phyloP scores from a whole-genome alignment of 2,113 vertebrate species.

The Gambusia affinis region DNA sequence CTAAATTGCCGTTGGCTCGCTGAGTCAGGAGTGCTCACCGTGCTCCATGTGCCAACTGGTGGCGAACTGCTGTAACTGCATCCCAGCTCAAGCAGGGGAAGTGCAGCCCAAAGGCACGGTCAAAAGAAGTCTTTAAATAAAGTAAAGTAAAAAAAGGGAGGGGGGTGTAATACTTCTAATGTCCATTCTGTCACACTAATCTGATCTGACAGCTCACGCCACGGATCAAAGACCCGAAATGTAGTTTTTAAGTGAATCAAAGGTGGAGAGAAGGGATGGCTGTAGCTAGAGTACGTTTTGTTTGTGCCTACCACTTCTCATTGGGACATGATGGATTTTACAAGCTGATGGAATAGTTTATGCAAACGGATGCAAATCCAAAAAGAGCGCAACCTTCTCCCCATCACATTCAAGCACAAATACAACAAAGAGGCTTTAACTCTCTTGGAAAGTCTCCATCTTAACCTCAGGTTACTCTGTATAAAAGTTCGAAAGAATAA shows the following conservation, averaged over 20 bases:
- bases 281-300: not conserved
- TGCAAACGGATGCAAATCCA: conserved; percentile 52
- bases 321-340: conserved; percentile 6
- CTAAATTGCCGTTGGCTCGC: no score
- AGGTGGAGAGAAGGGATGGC: not conserved
- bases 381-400: not conserved
- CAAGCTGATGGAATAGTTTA: conserved; percentile 1
- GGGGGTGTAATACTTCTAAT: no score
- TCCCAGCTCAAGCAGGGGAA: no score
- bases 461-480: not conserved
- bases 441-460: not conserved
- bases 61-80: no score
- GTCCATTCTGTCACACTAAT: no score
- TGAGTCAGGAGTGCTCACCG: no score
- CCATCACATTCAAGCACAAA: not conserved
- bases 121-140: no score
- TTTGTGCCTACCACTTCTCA: not conserved
- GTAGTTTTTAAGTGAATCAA: not conserved
- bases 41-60: no score
- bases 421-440: not conserved
- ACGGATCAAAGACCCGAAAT: not conserved
- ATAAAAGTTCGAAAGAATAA: not conserved
- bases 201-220: not conserved
- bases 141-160: no score
- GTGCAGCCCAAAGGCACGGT: no score